Base-by-base conservation (phyloP, 2,888 invertebrate genomes). In the Dynastes maya region DNA sequence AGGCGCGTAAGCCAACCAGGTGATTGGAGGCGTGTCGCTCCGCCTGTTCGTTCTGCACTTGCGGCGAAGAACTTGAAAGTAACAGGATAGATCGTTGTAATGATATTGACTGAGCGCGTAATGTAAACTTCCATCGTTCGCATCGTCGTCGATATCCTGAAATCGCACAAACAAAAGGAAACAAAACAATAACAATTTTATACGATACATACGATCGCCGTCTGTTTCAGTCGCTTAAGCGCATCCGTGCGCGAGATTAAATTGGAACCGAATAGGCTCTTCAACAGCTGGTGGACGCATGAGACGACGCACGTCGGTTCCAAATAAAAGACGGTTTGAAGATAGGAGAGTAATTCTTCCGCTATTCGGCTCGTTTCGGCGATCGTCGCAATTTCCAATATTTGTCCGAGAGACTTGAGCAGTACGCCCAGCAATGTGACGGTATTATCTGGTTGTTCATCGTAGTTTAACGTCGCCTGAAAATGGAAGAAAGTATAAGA, bases 221-320 rank as follows among this genome's bases (percentile, higher is more conserved):
- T n/a, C 55, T 3, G 55, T 55, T 55, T 55, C n/a, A 22, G 16
- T 55, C 22, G 22, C 22, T 55, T 22, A 3, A 55, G 55, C 16
- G 80, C 40, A 53, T 80, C 79, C 53, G 70, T 37, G 29, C 55
- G 72, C 0, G 89, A 88, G 55, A 89, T 89, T 86, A 95, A 90
- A 86, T 96, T 95, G 0, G 94, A 94, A 1, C 94, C 92, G 86
- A 95, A 96, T 4, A 96, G 88, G 82, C 95, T 94, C 89, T 95
- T 94, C 0, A 93, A 84, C 2, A 95, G 90, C 86, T 96, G 96
- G 53, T 95, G 94, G 0, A 96, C 94, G 86, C 95, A 95, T 79
- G 92, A 91, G 0, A 96, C 92, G 0, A 95, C 93, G 4, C 90
- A 88, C 1, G 93, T 92, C 0, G 95, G 92, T 77, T 95, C 94